Base-by-base conservation (phyloP, 1,140 invertebrate species). In the Schlechtendalia chinensis region DNA sequence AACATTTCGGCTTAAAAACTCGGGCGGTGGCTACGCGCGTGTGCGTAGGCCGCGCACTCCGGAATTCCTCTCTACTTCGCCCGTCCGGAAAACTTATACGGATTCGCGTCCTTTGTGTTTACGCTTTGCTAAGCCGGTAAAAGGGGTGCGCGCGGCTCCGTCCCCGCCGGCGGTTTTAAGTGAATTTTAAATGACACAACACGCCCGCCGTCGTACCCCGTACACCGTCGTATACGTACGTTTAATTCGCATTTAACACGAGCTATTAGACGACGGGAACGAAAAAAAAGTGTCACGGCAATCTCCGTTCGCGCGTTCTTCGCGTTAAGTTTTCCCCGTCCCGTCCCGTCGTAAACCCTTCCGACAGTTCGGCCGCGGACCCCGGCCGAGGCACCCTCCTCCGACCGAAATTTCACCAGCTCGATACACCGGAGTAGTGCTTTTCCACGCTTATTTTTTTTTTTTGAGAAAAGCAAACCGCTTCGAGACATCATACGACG, bases 181-280 rank as follows among this genome's bases (percentile, higher is more conserved):
- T 79, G 75, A 79, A 79, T 79, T 79, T 79, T 79, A 79, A 79
- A 79, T 63, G 75, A 79, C 75, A 79, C 75, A 79, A 79, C 75
- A 72, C n/a, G n/a, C n/a, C 58, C 75, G 75, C 50, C 75, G 14
- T 17, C 22, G 58, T 11, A 39, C 75, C 47, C 63, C 61, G 32
- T 39, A 39, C 8, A 39, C 8, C n/a, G 8, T 39, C 8, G 8
- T 39, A 39, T 39, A 39, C 8, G 8, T 39, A 39, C 8, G 61
- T 79, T 50, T 63, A 79, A 79, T 79, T 79, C 59, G 75, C 58
- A 58, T 79, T 79, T 79, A 79, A 63, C 75, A 61, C 74, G 74
- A 77, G 27, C 74, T 77, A 77, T 77, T 77, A 79, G 58, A 63
- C 75, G 22, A 19, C 58, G 39, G 11, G 54, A 77, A 2, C 50